These are phyloP conservation scores for Nebria salina DNA, from an alignment of 2,888 invertebrate species.

Conservation along the genomic window DNA sequence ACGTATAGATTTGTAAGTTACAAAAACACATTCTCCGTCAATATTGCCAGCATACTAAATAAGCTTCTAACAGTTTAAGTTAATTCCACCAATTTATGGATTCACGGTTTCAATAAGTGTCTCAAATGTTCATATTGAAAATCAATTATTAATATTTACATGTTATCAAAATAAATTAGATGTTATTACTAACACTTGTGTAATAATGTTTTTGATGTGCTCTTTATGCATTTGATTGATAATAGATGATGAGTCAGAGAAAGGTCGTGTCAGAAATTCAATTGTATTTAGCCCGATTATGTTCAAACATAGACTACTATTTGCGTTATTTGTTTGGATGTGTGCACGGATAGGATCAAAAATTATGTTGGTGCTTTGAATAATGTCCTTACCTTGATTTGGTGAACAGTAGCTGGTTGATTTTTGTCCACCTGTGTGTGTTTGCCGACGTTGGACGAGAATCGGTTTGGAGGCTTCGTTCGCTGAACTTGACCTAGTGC, in stretches of 20 bases:
- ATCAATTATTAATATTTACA: not conserved
- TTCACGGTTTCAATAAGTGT: not conserved
- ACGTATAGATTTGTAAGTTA: too few relatives aligned
- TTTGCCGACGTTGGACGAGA: slow-evolving; percentile 69
- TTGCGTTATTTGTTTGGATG: not conserved
- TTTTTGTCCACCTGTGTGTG: slow-evolving; percentile 66
- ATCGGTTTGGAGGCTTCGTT: slow-evolving; percentile 77
- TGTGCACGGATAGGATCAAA: not conserved
- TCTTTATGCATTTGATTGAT: not conserved
- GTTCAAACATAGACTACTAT: not conserved
- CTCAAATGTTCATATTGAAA: not conserved
- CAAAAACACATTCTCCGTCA: too few relatives aligned
- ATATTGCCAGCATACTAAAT: too few relatives aligned
- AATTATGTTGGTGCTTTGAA: not conserved
- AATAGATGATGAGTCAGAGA: not conserved
- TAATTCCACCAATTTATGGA: not conserved
- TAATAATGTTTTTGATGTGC: not conserved
- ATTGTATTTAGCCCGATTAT: not conserved
- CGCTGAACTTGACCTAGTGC: slow-evolving; percentile 75
- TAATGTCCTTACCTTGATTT: slow-evolving; percentile 48
- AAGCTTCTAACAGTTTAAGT: not conserved
- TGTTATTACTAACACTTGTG: not conserved
- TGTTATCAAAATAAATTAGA: not conserved
- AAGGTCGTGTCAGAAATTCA: not conserved
- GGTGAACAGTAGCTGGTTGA: slow-evolving; percentile 54